Evolutionary conservation across 2,113 vertebrate species (phyloP).

Genomic region (Cryptomyrus ogoouensis): DNA sequence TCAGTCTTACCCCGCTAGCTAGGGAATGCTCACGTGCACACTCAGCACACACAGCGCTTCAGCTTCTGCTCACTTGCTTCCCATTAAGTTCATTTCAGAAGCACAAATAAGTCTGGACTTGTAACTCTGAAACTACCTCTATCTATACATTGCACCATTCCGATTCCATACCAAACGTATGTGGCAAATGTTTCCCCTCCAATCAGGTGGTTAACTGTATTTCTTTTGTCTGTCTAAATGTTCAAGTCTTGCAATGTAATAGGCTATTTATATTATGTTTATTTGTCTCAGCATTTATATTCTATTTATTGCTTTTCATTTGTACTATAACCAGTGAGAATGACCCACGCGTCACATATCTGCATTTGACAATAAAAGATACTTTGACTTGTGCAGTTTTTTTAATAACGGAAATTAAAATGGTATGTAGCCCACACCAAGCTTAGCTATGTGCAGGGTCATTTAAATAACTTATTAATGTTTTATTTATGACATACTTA

Average conservation of each 20-base stretch:
- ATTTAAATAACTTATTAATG: neutral
- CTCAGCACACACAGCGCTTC: neutral
- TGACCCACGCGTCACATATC: neutral
- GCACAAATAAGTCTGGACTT: neutral
- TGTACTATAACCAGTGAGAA: neutral
- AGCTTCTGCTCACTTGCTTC: neutral
- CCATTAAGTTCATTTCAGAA: neutral
- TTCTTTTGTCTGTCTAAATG: neutral
- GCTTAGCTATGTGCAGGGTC: neutral
- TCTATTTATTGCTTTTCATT: neutral
- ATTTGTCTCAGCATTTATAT: neutral
- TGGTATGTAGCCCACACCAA: neutral
- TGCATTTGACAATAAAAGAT: neutral
- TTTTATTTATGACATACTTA: neutral
- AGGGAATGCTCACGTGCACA: neutral
- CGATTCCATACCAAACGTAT: neutral
- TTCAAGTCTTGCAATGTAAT: neutral
- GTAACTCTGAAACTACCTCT: neutral
- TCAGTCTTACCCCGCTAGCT: neutral
- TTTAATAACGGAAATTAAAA: neutral
- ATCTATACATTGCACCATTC: neutral
- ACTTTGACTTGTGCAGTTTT: neutral
- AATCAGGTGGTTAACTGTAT: neutral
- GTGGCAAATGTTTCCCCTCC: neutral
- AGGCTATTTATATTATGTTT: neutral